Evolutionary conservation across 2,113 vertebrate genomes (phyloP), one percentile per base, ranked within the genome.

Genomic region (Macroglossus sobrinus): DNA sequence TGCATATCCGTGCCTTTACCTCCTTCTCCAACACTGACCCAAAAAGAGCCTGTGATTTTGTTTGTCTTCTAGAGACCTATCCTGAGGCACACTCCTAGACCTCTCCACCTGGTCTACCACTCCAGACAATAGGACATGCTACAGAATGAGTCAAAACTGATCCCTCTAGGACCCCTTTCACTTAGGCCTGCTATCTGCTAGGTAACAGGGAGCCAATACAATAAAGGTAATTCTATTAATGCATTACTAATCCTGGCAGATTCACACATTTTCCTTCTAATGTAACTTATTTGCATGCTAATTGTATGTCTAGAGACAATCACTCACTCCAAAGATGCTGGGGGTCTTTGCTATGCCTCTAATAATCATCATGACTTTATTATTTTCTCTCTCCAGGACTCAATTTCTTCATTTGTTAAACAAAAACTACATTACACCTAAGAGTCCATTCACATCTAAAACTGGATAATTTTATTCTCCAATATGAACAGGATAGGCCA

Each of bases 171-270:
- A 55, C 81, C n/a, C n/a, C 13, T 61, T 92, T 84, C 69, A 61
- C 89, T 63, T 11, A 26, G 86, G 89, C 86, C 33, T 30, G 4
- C 22, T 69, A 30, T 95, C 89, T 35, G 28, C 89, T 69, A 90
- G 43, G 43, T 78, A 93, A 81, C 4, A 53, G 81, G 1, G 30
- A 89, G 57, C 14, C 64, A 53, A 92, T 61, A 74, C 59, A 96
- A 95, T 96, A 87, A 96, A 96, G 61, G 53, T 87, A 96, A 93
- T 89, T 94, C 95, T 24, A 26, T 89, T 64, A 87, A 93, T 96
- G 38, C 74, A 79, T 75, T 84, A 59, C 93, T 76, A 86, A 92
- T 84, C 30, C 45, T 64, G 81, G 75, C 74, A 76, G 79, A 57
- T 90, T 84, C 50, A 35, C 26, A 7, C n/a, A 33, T 93, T 93